Evolutionary conservation across 2,113 vertebrate genomes (phyloP), one percentile per base, ranked within the genome.

Genomic region (Crotalus viridis): DNA sequence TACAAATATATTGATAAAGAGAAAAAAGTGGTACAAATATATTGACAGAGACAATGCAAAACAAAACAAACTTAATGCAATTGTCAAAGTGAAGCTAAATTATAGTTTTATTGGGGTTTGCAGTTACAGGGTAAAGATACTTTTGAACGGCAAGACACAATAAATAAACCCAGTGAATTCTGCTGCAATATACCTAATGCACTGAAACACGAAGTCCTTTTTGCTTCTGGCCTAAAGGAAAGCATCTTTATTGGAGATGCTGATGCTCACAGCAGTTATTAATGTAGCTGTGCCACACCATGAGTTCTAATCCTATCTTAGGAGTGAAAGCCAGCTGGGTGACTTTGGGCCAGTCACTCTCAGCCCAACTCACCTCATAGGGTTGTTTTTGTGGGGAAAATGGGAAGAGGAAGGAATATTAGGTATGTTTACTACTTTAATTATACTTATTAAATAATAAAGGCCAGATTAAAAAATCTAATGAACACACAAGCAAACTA

Each of bases 151-250:
- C 94, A 46, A 96, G 96, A 95, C 94, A 92, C 94, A 96, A 69
- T 86, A 28, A 21, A 52, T n/a, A 91, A 9, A 5, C 5, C 1
- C 85, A 48, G 91, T 94, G 94, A 96, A 95, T 96, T 96, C 90
- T 96, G 93, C 95, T 95, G 96, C 94, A 96, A 93, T 95, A 59
- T 87, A 57, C 26, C 48, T 56, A 51, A 19, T 51, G 54, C 17
- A 85, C 8, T 87, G 43, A 91, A 91, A 51, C n/a, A 91, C 51
- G 61, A 61, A 48, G 13, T 46, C 93, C 95, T 96, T 93, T 96
- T 96, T 97, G 96, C 93, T 95, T 94, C 95, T 96, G 93, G 89
- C 94, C 90, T 92, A 95, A 96, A 96, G 93, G 92, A 43, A 96
- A 81, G 96, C 95, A 93, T 94, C 92, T 96, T 97, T 93, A 95